Percentiles rank a stretch among this genome's conserved stretches.
Evolutionary conservation across 2,888 invertebrate species (phyloP).

Genomic region (Ormyrus labotus): DNA sequence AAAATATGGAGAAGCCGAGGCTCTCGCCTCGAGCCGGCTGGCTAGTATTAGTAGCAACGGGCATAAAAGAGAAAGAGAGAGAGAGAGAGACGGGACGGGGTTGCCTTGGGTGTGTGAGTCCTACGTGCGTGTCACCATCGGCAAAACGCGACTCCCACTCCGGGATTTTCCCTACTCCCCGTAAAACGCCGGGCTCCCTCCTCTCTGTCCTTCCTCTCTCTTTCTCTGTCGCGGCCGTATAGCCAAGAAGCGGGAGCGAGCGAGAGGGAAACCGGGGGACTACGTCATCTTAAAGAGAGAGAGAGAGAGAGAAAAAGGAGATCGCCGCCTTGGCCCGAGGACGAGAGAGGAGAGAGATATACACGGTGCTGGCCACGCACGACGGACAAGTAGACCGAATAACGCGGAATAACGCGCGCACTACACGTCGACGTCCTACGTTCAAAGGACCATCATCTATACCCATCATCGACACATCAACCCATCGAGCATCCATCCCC

Average conservation of each 20-base stretch:
- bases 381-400: conserved; percentile 28
- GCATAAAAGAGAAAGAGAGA: neutral
- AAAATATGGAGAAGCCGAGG: neutral
- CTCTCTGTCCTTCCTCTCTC: neutral
- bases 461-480: neutral
- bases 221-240: conserved; percentile 2
- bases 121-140: conserved; percentile 39
- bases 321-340: conserved; percentile 8
- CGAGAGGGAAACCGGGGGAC: conserved; percentile 29
- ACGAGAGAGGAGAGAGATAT: conserved; percentile 11
- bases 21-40: neutral
- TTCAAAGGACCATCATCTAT: conserved; percentile 45
- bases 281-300: conserved; percentile 40
- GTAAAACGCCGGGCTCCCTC: neutral
- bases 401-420: conserved; percentile 20
- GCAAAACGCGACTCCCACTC: conserved; percentile 35
- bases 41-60: neutral
- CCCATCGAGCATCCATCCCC: neutral
- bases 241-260: neutral
- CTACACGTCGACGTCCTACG: conserved; percentile 50
- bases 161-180: conserved; percentile 47
- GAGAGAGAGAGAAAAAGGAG: conserved; percentile 20
- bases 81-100: conserved; percentile 19
- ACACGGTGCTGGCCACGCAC: conserved; percentile 22
- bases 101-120: neutral